A percentile compares a stretch with the other conserved stretches of the same genome.
Evolutionary conservation across 2,888 invertebrate genomes (phyloP).

Genomic region (Leptinotarsa peninsularis): DNA sequence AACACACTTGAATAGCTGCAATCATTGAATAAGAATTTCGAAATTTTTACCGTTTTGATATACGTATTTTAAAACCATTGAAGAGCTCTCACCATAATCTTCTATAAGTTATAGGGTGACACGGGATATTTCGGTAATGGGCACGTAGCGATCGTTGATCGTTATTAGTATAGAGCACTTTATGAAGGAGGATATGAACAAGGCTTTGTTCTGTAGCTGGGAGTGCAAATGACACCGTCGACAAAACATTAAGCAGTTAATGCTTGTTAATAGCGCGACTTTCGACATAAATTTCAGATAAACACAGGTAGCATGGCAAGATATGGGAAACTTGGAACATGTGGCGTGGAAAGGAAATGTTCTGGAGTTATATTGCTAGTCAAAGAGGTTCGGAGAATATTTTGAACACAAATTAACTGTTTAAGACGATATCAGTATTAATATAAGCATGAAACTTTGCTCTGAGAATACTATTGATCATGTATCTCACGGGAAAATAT

Average conservation of each 20-base stretch:
- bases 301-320: slow-evolving; percentile 53
- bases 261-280: slow-evolving; percentile 62
- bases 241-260: slow-evolving; percentile 61
- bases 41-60: background rate
- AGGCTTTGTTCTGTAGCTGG: slow-evolving; percentile 35
- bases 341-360: slow-evolving; percentile 3
- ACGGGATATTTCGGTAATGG: slow-evolving; percentile 28
- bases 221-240: slow-evolving; percentile 20
- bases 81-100: background rate
- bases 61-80: background rate
- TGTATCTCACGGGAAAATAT: too few relatives aligned
- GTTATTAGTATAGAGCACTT: slow-evolving; percentile 47
- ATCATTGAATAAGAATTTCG: background rate
- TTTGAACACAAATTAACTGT: background rate
- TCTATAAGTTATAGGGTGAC: background rate
- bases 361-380: background rate
- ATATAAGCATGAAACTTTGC: background rate
- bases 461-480: background rate
- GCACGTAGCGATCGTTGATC: slow-evolving; percentile 47
- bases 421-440: background rate
- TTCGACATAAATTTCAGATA: slow-evolving; percentile 59
- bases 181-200: slow-evolving; percentile 44
- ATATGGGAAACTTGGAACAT: slow-evolving; percentile 32
- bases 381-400: background rate
- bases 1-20: background rate